phyloP scores from a whole-genome alignment of 2,797 vertebrate genomes.

The Benthosema pterotum region DNA sequence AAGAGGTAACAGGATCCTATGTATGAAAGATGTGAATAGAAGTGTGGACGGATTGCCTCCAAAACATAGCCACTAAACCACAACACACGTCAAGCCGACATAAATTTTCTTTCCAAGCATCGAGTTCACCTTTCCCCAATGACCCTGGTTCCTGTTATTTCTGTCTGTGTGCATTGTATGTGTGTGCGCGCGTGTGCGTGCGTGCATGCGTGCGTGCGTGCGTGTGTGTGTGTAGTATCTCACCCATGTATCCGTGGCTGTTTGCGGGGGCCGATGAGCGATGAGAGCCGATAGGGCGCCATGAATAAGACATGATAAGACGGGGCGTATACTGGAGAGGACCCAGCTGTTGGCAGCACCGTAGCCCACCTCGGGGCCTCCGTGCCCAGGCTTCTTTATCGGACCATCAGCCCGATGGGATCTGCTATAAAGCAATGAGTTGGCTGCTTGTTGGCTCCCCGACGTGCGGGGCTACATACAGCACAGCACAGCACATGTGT shows the following conservation, averaged over 20 bases:
- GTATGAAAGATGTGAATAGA: too few relatives aligned
- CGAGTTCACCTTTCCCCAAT: constrained; percentile 41
- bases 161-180: neutral
- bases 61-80: constrained; percentile 29
- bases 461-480: constrained; percentile 13
- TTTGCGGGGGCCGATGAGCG: constrained; percentile 53
- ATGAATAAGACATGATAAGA: constrained; percentile 65
- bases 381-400: constrained; percentile 51
- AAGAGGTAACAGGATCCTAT: too few relatives aligned
- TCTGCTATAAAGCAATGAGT: constrained; percentile 49
- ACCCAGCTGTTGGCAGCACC: constrained; percentile 69
- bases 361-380: constrained; percentile 52
- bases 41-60: neutral
- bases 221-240: neutral
- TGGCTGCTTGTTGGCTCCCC: constrained; percentile 38
- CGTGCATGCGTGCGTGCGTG: neutral
- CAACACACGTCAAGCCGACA: constrained; percentile 44
- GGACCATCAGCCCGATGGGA: constrained; percentile 52
- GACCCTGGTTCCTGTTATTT: constrained; percentile 47
- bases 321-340: constrained; percentile 55
- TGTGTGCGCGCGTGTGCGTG: neutral
- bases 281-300: constrained; percentile 64
- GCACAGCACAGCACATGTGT: neutral
- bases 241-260: constrained; percentile 12
- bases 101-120: constrained; percentile 55